Percentiles rank a stretch among this genome's conserved stretches.
phyloP scores from a whole-genome alignment of 2,888 invertebrate species.

The Coelopa pilipes region DNA sequence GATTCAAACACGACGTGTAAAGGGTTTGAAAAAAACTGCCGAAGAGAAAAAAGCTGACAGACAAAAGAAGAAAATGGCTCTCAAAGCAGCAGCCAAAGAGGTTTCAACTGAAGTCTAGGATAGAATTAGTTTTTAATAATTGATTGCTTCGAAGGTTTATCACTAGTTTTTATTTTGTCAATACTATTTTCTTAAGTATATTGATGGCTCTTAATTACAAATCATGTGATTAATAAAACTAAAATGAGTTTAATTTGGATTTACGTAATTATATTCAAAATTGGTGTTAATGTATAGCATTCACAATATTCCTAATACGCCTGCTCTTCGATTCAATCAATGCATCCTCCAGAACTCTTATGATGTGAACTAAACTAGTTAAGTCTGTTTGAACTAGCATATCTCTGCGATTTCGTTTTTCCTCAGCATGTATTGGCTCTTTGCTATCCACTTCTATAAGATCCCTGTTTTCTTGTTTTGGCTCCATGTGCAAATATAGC shows the following conservation, averaged over 20 bases:
- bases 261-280: neutral
- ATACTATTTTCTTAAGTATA: neutral
- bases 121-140: neutral
- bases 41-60: slow-evolving; percentile 75
- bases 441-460: slow-evolving; percentile 49
- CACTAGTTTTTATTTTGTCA: too few relatives aligned
- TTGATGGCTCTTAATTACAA: neutral
- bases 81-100: slow-evolving; percentile 54
- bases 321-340: slow-evolving; percentile 72
- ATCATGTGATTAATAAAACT: slow-evolving; percentile 1
- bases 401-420: slow-evolving; percentile 63
- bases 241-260: neutral
- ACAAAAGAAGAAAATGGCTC: slow-evolving; percentile 68
- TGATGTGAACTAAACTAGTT: slow-evolving; percentile 72
- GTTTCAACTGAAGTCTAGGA: slow-evolving; percentile 38
- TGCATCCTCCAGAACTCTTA: slow-evolving; percentile 73
- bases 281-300: slow-evolving; percentile 56
- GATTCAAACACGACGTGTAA: slow-evolving; percentile 88
- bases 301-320: slow-evolving; percentile 62
- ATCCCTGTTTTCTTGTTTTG: slow-evolving; percentile 63
- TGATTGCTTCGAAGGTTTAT: too few relatives aligned
- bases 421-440: slow-evolving; percentile 55
- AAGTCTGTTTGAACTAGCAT: slow-evolving; percentile 72
- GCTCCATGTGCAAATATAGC: slow-evolving; percentile 68
- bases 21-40: slow-evolving; percentile 82